Base-by-base conservation (phyloP, 2,113 vertebrate genomes). In the Hypomesus transpacificus region DNA sequence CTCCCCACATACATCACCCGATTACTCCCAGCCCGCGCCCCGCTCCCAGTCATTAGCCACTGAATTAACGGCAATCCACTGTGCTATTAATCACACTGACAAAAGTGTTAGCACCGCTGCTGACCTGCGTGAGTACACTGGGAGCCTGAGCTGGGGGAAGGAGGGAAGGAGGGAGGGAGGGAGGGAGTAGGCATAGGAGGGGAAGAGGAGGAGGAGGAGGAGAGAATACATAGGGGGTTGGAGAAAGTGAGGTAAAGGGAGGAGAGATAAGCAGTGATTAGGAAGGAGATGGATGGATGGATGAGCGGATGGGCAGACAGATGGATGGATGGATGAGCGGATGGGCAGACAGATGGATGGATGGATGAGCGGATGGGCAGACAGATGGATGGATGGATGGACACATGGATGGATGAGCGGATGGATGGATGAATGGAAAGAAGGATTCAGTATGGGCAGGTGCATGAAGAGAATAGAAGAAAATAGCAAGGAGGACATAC, bases 81-180 rank as follows among this genome's bases (percentile, higher is more conserved):
- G 78, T 82, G 90, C 96, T 95, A 98, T 99, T 98, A 97, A 98
- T 99, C 97, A 98, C 96, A 81, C 92, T 98, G 96, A 97, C 97
- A 98, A 95, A 94, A 94, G 94, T 93, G 89, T 93, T 92, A 92
- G 95, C 92, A 89, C 87, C 61, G 85, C 91, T 75, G 83, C 90
- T 93, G 93, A 94, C 93, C 92, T 90, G 85, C 91, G 92, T 84
- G 81, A 79, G 91, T 91, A 90, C 84, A 89, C 79, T 84, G 88
- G 90, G 92, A 92, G 87, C 58, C 80, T 77, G 83, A 73, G 61
- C 64, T 53, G 78, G 69, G 71, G 74, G 70, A 75, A 66, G 76
- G 76, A 64, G 66, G 14, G 64, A 31, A 31, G 61, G 68, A 67
- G 74, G 64, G 70, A 63, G 54, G 52, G 60, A 85, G 62, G 70